Percentiles rank a stretch among this genome's conserved stretches.
phyloP scores from a whole-genome alignment of 2,888 invertebrate genomes.

The Autographa pulchrina region DNA sequence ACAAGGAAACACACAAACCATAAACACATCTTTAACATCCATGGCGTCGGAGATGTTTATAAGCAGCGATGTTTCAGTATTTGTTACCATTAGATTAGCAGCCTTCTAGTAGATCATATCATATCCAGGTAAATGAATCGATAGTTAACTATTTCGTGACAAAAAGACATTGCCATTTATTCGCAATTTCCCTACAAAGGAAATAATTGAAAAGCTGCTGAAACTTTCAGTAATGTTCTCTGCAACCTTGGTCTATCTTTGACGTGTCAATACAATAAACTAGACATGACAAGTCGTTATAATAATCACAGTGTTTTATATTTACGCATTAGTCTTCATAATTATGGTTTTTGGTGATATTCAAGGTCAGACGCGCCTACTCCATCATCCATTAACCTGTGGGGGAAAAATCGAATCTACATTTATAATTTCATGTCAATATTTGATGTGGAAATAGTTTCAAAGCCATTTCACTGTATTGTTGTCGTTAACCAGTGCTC shows the following conservation, averaged over 20 bases:
- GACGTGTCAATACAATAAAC: slow-evolving; percentile 53
- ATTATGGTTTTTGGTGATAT: slow-evolving; percentile 55
- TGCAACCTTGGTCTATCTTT: slow-evolving; percentile 60
- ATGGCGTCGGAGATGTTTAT: too few relatives aligned
- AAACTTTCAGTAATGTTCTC: slow-evolving; percentile 46
- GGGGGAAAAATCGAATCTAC: slow-evolving; percentile 42
- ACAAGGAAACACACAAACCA: too few relatives aligned
- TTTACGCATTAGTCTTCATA: slow-evolving; percentile 53
- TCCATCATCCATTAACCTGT: slow-evolving; percentile 60
- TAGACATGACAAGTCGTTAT: slow-evolving; percentile 63
- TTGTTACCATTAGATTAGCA: too few relatives aligned
- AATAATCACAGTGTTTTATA: slow-evolving; percentile 69
- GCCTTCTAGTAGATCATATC: too few relatives aligned
- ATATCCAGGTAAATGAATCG: slow-evolving; percentile 21
- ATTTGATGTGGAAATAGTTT: slow-evolving; percentile 41
- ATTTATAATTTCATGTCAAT: slow-evolving; percentile 49
- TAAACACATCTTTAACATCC: too few relatives aligned
- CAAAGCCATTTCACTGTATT: slow-evolving; percentile 13
- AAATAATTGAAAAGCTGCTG: slow-evolving; percentile 56
- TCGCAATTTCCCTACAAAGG: slow-evolving; percentile 40
- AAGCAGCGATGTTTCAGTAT: too few relatives aligned
- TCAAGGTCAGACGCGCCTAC: slow-evolving; percentile 48
- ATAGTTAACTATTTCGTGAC: slow-evolving; percentile 54
- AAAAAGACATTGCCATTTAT: slow-evolving; percentile 47
- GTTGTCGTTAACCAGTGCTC: not conserved